phyloP scores from a whole-genome alignment of 2,113 vertebrate species.

The Cyprinodon variegatus region DNA sequence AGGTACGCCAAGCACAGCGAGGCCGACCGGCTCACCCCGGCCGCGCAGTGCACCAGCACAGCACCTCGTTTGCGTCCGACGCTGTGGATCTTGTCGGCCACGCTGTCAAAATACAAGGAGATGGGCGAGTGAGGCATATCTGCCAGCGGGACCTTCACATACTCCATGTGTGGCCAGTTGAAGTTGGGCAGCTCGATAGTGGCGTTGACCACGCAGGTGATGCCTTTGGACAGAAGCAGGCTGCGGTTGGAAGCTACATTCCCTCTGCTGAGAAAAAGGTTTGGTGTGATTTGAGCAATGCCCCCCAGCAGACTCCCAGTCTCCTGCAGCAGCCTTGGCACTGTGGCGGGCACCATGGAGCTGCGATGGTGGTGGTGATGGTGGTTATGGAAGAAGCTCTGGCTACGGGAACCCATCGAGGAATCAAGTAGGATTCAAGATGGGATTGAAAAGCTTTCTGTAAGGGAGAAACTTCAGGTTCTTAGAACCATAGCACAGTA shows the following conservation, averaged over 20 bases:
- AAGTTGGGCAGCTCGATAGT: conserved; percentile 97
- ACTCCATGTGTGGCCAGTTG: conserved; percentile 97
- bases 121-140: conserved; percentile 96
- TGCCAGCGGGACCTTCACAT: conserved; percentile 94
- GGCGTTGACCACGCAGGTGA: conserved; percentile 96
- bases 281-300: conserved; percentile 96
- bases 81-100: conserved; percentile 96
- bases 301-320: conserved; percentile 84
- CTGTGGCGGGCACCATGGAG: conserved; percentile 78
- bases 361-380: conserved; percentile 76
- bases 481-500: conserved; percentile 49
- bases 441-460: conserved; percentile 27
- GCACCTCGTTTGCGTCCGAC: conserved; percentile 93
- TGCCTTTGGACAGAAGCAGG: conserved; percentile 92
- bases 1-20: conserved; percentile 97
- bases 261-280: conserved; percentile 93
- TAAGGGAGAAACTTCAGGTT: conserved; percentile 56
- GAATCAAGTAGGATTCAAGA: conserved; percentile 30
- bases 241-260: conserved; percentile 95
- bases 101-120: conserved; percentile 94
- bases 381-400: conserved; percentile 84
- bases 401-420: conserved; percentile 92
- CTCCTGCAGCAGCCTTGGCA: conserved; percentile 89
- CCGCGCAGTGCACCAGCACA: conserved; percentile 93
- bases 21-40: conserved; percentile 94